phyloP scores from a whole-genome alignment of 2,888 invertebrate species.

The Coenonympha arcania region DNA sequence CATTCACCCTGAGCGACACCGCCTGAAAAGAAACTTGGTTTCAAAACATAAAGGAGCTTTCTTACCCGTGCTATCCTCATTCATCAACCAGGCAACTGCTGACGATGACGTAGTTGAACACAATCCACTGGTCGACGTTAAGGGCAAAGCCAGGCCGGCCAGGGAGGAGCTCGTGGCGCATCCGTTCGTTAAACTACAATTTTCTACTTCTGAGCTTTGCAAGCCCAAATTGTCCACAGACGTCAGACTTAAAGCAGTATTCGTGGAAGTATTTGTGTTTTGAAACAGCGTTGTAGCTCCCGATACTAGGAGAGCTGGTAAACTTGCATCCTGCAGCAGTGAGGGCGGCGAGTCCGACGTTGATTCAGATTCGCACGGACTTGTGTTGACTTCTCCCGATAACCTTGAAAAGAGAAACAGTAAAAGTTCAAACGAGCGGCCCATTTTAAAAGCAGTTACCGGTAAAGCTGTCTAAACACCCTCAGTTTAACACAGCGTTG shows the following conservation, averaged over 20 bases:
- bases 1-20: too few relatives aligned
- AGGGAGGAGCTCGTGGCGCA: conserved; percentile 50
- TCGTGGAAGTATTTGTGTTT: conserved; percentile 51
- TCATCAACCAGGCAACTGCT: conserved; percentile 73
- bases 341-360: conserved; percentile 76
- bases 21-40: too few relatives aligned
- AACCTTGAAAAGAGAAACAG: conserved; percentile 38
- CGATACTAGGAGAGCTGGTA: conserved; percentile 64
- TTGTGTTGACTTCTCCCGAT: conserved; percentile 65
- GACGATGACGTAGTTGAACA: conserved; percentile 65
- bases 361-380: conserved; percentile 77
- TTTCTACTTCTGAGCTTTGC: conserved; percentile 49
- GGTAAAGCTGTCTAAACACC: conserved; percentile 28
- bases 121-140: conserved; percentile 57
- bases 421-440: not conserved
- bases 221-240: conserved; percentile 51
- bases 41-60: too few relatives aligned
- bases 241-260: conserved; percentile 41
- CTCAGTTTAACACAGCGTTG: conserved; percentile 37
- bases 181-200: conserved; percentile 62
- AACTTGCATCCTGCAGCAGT: conserved; percentile 59
- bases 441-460: not conserved
- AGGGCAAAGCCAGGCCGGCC: conserved; percentile 56
- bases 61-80: conserved; percentile 70
- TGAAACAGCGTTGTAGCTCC: conserved; percentile 62